Base-by-base conservation (phyloP, 1,140 invertebrate species). In the Nylanderia fulva region DNA sequence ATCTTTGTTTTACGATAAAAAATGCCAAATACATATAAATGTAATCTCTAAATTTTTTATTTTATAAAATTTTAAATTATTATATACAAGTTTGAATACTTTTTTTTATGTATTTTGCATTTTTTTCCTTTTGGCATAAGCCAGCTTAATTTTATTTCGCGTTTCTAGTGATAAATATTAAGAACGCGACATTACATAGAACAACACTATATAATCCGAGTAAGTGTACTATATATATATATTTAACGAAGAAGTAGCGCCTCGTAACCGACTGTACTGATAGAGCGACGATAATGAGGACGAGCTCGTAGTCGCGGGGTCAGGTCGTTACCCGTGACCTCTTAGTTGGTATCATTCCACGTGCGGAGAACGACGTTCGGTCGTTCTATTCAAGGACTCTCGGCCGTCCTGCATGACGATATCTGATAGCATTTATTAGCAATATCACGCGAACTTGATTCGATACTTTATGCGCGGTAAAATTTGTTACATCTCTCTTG, bases 381-480 rank as follows among this genome's bases (percentile, higher is more conserved):
- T 63, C 21, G 72, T 27, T 68, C 74, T 24, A 33, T 13, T 88
- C 90, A 91, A 92, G 90, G 88, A 91, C 88, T 85, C 58, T 86
- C 83, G 86, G 7, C 85, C 82, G 79, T 88, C 74, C 86, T 72
- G 52, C 54, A 60, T 82, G 15, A 11, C 66, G 56, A 54, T 85
- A 58, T 39, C 8, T 60, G 54, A 83, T 84, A 66, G 33, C 39
- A 77, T 84, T 27, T 24, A 64, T 13, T 64, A 33, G 18, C 45
- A 29, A 64, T 54, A 82, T 27, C 74, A 24, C 13, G 33, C 39
- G 36, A n/a, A 21, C 21, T 48, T 3, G 21, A 79, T 85, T 56
- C n/a, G 27, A 76, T 75, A 52, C 13, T 61, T 33, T 27, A 56
- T 15, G 33, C 29, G 33, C 24, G 18, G 18, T 42, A 76, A 76